These are phyloP conservation scores for Drosophila maculinotata DNA, from an alignment of 2,888 invertebrate genomes.

Conservation along the genomic window DNA sequence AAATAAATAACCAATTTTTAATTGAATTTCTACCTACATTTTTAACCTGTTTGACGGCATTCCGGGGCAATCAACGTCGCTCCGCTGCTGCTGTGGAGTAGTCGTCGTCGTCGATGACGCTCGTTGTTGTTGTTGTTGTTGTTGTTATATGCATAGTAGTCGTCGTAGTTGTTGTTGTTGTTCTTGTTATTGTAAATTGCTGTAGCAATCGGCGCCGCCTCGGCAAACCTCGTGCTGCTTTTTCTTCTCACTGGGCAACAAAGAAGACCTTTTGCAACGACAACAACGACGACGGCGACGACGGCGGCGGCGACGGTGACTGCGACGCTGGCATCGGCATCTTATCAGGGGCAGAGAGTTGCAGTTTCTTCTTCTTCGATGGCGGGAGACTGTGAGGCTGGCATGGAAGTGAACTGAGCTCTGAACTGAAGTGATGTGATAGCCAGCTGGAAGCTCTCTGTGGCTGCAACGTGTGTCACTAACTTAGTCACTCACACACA, in stretches of 20 bases:
- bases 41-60: slow-evolving; percentile 84
- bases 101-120: slow-evolving; percentile 75
- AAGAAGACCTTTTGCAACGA: slow-evolving; percentile 75
- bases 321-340: slow-evolving; percentile 41
- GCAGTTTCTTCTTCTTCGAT: slow-evolving; percentile 48
- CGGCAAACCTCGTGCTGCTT: slow-evolving; percentile 75
- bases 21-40: slow-evolving; percentile 83
- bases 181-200: slow-evolving; percentile 72
- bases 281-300: slow-evolving; percentile 16
- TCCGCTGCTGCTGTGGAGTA: slow-evolving; percentile 68
- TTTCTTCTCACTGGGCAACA: slow-evolving; percentile 63
- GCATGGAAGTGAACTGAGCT: slow-evolving; percentile 53
- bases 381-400: slow-evolving; percentile 66
- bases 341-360: slow-evolving; percentile 64
- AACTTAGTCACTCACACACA: slow-evolving; percentile 53
- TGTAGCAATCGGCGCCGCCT: slow-evolving; percentile 74
- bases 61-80: slow-evolving; percentile 82
- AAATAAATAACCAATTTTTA: slow-evolving; percentile 84
- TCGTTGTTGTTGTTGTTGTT: slow-evolving; percentile 61
- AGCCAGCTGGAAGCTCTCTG: slow-evolving; percentile 47
- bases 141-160: slow-evolving; percentile 61
- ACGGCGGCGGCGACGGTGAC: slow-evolving; percentile 2
- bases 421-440: slow-evolving; percentile 57
- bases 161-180: slow-evolving; percentile 48
- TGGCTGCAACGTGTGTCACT: slow-evolving; percentile 59